Evolutionary conservation across 2,888 invertebrate species (phyloP), one percentile per base, ranked within the genome.

Genomic region (Chouioia cunea): DNA sequence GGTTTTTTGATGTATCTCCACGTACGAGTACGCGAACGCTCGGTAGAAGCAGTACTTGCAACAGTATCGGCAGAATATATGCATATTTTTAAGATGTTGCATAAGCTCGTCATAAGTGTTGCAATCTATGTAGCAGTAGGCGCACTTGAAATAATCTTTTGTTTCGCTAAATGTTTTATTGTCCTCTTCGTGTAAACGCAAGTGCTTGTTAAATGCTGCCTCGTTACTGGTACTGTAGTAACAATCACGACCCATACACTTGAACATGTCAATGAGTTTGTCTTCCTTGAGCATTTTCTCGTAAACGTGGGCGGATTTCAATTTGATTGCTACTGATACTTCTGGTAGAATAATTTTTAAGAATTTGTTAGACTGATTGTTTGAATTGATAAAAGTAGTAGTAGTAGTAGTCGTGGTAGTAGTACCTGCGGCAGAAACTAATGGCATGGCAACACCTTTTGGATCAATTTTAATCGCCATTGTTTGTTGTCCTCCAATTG

Each of bases 31-130:
- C 0, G 88, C 86, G 0, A 88, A 85, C 0, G 91, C 90, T 59
- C 93, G 86, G 81, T 93, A 93, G 78, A 93, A 90, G 79, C 93
- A 93, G 75, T 89, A 87, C 3, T 85, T 86, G 78, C 93, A 93
- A 43, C 90, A 89, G 77, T 85, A 92, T 36, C 87, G 86, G 77
- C 92, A 91, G 65, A 87, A 85, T 0, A 88, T 88, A 78, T 93
- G 93, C 46, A 86, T 86, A 27, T 88, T 87, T 59, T 90, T 88
- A 15, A 92, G 88, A 80, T 93, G 93, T 63, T 86, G 83, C 52
- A 88, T 87, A 76, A 91, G 81, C 47, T 79, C 87, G 78, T 68
- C 85, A 84, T 70, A 86, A 80, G 78, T 86, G 77, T 50, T 81
- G 78, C 86, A 82, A 27, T 87, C 84, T 63, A 86, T 87, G 48